phyloP scores from a whole-genome alignment of 1,140 invertebrate genomes.

The Lamellibrachia luymesi region DNA sequence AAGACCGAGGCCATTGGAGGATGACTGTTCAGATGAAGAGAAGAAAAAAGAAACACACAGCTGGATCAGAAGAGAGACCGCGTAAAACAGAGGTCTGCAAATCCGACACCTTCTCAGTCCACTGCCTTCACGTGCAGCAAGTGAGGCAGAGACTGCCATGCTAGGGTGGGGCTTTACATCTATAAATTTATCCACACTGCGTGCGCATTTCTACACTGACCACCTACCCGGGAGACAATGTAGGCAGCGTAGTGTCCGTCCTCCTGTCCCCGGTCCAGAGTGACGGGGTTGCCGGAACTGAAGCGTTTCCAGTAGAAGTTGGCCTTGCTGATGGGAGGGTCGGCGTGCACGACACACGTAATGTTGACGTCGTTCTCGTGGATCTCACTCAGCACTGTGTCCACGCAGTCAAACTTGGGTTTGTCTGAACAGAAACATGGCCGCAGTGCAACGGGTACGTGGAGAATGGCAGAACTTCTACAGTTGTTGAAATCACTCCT shows the following conservation, averaged over 20 bases:
- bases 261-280: background rate
- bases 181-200: background rate
- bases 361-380: background rate
- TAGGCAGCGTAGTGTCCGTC: background rate
- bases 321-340: constrained; percentile 3
- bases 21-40: too few species aligned
- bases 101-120: too few species aligned
- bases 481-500: too few species aligned
- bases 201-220: background rate
- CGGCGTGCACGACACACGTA: background rate
- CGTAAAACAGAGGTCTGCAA: too few species aligned
- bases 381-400: background rate
- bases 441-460: background rate
- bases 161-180: background rate
- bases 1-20: too few species aligned
- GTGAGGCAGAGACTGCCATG: too few species aligned
- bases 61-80: too few species aligned
- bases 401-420: background rate
- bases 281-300: background rate
- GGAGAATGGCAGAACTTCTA: too few species aligned
- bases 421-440: background rate
- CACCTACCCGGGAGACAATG: background rate
- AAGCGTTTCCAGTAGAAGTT: constrained; percentile 8
- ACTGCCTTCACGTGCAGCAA: too few species aligned
- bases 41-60: too few species aligned